phyloP scores from a whole-genome alignment of 2,888 invertebrate species.

The Bedellia somnulentella region DNA sequence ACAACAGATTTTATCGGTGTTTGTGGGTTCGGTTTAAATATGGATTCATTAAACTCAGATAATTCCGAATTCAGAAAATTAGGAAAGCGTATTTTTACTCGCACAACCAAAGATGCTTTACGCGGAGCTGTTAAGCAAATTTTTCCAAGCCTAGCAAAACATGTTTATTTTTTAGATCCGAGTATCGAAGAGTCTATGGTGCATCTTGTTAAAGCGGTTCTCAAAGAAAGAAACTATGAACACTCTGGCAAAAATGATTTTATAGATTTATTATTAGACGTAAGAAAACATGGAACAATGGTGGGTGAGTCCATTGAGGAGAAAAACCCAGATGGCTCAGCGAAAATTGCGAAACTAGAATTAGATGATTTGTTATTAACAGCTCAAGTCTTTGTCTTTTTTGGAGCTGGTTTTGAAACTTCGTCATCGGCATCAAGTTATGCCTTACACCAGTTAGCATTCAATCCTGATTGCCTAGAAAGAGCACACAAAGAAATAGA shows the following conservation, averaged over 20 bases:
- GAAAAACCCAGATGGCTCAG: slow-evolving; percentile 26
- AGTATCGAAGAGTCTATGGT: slow-evolving; percentile 27
- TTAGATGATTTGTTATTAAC: slow-evolving; percentile 30
- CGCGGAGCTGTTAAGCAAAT: slow-evolving; percentile 24
- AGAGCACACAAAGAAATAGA: slow-evolving; percentile 45
- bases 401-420: slow-evolving; percentile 55
- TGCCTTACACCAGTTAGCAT: slow-evolving; percentile 46
- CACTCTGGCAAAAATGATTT: slow-evolving; percentile 41
- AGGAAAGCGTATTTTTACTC: slow-evolving; percentile 35
- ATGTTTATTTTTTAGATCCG: slow-evolving; percentile 24
- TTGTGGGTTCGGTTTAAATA: slow-evolving; percentile 42
- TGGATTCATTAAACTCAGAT: slow-evolving; percentile 32
- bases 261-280: slow-evolving; percentile 36
- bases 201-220: slow-evolving; percentile 24
- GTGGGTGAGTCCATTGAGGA: slow-evolving; percentile 33
- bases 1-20: slow-evolving; percentile 46
- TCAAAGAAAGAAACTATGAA: slow-evolving; percentile 28
- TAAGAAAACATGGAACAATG: slow-evolving; percentile 34
- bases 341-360: slow-evolving; percentile 29
- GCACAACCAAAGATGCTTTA: slow-evolving; percentile 24
- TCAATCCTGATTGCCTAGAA: slow-evolving; percentile 38
- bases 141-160: slow-evolving; percentile 34
- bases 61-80: slow-evolving; percentile 37
- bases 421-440: slow-evolving; percentile 52
- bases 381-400: slow-evolving; percentile 46